Conservation (phyloP, 2,797 vertebrate species). For the Mormyrus proboscirostris region DNA sequence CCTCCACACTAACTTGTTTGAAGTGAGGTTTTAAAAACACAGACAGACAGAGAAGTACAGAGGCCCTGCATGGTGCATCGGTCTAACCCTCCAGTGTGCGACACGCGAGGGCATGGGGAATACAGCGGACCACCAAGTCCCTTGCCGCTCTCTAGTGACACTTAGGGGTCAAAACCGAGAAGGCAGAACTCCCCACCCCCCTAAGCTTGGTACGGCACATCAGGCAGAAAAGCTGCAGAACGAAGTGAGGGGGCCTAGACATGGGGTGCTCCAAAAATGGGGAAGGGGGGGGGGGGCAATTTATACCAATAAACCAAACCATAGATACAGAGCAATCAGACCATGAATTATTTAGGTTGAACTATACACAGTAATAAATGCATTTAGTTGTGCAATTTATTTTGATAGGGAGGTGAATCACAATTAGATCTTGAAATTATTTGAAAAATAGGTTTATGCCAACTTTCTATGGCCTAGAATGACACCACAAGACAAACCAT, state of each 20-base stretch:
- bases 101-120: not conserved
- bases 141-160: not conserved
- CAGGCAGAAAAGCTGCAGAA: not conserved
- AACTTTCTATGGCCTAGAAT: not conserved
- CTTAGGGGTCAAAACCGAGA: not conserved
- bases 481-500: not conserved
- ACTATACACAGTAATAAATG: not conserved
- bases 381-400: not conserved
- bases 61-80: not conserved
- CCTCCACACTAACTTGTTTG: not conserved
- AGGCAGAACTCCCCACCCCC: not conserved
- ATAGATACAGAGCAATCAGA: not conserved
- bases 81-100: not conserved
- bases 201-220: not conserved
- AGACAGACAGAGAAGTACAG: not conserved
- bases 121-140: not conserved
- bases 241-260: not conserved
- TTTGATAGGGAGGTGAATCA: not conserved
- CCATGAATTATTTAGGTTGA: not conserved
- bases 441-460: not conserved
- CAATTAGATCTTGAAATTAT: not conserved
- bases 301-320: not conserved
- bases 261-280: not conserved
- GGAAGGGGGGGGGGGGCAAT: not conserved
- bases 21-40: not conserved